These are phyloP conservation scores for Elachura formosa DNA, from an alignment of 2,113 vertebrate genomes.

Conservation along the genomic window DNA sequence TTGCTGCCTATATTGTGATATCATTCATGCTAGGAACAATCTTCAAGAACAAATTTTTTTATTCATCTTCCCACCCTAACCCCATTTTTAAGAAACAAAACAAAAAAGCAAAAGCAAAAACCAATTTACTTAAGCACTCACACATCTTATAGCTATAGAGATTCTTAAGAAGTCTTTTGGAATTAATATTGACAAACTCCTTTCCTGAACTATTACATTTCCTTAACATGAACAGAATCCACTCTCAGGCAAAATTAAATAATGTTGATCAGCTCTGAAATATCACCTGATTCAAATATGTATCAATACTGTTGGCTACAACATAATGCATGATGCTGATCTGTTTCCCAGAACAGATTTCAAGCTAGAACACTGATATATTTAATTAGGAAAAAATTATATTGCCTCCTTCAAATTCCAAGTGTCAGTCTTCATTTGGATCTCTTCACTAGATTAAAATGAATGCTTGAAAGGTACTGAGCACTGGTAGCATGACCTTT, in stretches of 20 bases:
- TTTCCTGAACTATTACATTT: neutral
- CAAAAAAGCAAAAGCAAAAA: neutral
- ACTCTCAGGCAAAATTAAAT: neutral
- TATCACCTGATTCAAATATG: neutral
- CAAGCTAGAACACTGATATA: neutral
- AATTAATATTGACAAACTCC: neutral
- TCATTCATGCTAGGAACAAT: neutral
- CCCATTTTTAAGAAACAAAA: neutral
- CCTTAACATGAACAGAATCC: neutral
- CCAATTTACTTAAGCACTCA: neutral
- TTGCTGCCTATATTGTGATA: neutral
- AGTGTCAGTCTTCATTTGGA: neutral
- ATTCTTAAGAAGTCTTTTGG: neutral
- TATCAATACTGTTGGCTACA: neutral
- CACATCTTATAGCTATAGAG: neutral
- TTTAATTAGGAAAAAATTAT: neutral
- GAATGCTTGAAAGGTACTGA: neutral
- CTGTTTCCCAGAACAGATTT: neutral
- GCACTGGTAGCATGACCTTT: neutral
- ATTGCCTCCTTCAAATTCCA: conserved; percentile 1
- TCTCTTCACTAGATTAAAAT: neutral
- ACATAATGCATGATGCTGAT: neutral
- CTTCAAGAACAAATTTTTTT: neutral
- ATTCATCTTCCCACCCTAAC: neutral
- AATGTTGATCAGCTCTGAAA: neutral